These are phyloP conservation scores for Omphaloscelis lunosa DNA, from an alignment of 2,888 invertebrate species.

Conservation along the genomic window DNA sequence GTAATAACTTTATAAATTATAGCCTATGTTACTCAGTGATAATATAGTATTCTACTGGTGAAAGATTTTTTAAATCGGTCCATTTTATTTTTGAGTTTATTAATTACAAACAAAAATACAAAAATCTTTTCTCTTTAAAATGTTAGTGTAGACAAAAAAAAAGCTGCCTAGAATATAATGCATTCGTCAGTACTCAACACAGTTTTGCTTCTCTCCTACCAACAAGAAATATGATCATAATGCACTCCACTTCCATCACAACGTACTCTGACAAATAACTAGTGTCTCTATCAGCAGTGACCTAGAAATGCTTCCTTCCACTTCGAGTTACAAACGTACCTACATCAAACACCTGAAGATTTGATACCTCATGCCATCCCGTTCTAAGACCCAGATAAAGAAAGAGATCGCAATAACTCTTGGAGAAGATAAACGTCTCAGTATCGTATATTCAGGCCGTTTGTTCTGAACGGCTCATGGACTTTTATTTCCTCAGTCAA, in stretches of 20 bases:
- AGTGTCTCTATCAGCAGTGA: conserved; percentile 51
- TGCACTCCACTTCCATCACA: conserved; percentile 36
- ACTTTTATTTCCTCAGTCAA: conserved; percentile 69
- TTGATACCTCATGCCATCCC: conserved; percentile 53
- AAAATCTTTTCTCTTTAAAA: no score
- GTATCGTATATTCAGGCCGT: conserved; percentile 66
- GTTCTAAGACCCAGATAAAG: conserved; percentile 51
- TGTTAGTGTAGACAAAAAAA: no score
- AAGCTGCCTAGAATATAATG: background rate
- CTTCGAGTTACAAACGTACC: conserved; percentile 47
- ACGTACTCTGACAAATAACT: conserved; percentile 48
- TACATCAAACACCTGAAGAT: conserved; percentile 64
- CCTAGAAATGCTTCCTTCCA: conserved; percentile 63
- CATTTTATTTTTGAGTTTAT: no score
- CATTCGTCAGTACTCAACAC: background rate
- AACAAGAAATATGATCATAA: conserved; percentile 40
- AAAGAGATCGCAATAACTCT: conserved; percentile 61
- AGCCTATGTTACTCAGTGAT: no score
- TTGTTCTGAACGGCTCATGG: conserved; percentile 70
- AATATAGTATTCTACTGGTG: no score
- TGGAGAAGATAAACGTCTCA: conserved; percentile 64
- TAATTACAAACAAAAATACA: no score
- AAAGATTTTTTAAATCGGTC: no score
- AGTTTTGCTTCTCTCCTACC: background rate
- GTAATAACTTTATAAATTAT: no score